Base-by-base conservation (phyloP, 2,113 vertebrate species). In the Tringa solitaria region DNA sequence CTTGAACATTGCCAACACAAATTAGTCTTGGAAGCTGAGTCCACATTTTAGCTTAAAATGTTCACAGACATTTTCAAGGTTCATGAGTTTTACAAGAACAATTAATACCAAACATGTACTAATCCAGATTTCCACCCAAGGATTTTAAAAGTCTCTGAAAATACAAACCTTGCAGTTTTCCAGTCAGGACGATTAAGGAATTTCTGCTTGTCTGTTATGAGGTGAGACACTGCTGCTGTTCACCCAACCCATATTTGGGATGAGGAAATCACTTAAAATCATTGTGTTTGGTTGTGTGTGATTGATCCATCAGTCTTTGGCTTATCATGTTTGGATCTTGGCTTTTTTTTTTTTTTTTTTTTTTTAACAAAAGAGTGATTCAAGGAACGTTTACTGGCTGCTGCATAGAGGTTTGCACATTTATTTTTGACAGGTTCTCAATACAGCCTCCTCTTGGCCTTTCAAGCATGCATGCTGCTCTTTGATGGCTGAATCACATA, bases 351-450 rank as follows among this genome's bases (percentile, higher is more conserved):
- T 39, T 67, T 57, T 56, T 57, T n/a, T 35, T 67, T 28, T 33
- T 92, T 87, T 45, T 76, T 85, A 43, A 54, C 57, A 73, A 68
- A 83, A 87, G 41, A 51, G 61, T 95, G 82, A 96, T 94, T 96
- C 91, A 74, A 59, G 8, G 92, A 95, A 72, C 83, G 43, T 95
- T 96, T 94, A 84, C 76, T 95, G 76, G 83, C 65, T 94, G 70
- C 85, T 68, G 63, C 72, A 73, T 41, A 89, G 91, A 95, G 64
- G 43, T 95, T 82, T 92, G 83, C 73, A 90, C 76, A 48, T 94
- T 97, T 98, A 96, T 92, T 96, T 97, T 92, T 97, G 96, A 97
- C 96, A 97, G 94, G 53, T 96, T 96, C 91, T 96, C 92, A 93
- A 93, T 94, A 93, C 94, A 97, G 90, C 95, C 96, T 94, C 81